Evolutionary conservation across 2,797 vertebrate species (phyloP), one percentile per base, ranked within the genome.

Genomic region (Cirrhinus mrigala): DNA sequence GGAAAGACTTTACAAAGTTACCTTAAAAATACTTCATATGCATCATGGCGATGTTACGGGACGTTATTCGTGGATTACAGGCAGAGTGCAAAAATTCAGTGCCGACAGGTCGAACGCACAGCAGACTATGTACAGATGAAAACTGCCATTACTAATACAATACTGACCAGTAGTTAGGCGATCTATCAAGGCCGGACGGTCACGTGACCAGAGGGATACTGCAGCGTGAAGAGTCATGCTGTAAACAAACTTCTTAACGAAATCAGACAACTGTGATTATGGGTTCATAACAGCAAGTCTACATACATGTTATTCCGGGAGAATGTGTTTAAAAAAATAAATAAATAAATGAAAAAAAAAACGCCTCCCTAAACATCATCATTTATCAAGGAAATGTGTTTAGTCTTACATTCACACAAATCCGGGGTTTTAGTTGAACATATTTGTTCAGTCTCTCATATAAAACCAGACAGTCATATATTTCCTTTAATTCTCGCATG

Each of bases 61-160:
- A 89, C 91, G 79, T 71, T 88, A 62, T 89, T 91, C 73, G 89
- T 91, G 37, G 69, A 91, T 92, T 92, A 93, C 91, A 94, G 90
- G 92, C 91, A 90, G 93, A 94, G 92, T 90, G 92, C 92, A 90
- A 91, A 94, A 90, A 64, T 92, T 90, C 88, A 86, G 66, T 87
- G 93, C 89, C 84, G 90, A 89, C 87, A 85, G 82, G 81, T 90
- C 89, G 91, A 90, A 90, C 87, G 88, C 91, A 94, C 89, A 90
- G 68, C 81, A 92, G 89, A 91, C 85, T 87, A 91, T 92, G 85
- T 92, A 92, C 92, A 91, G 85, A 89, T 84, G 87, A 90, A 81
- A 88, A 88, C 86, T 73, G 75, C 80, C 52, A 62, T 52, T 84
- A 87, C 50, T 10, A 66, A 78, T 75, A 86, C 82, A 88, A 88